These are phyloP conservation scores for Adineta ricciae DNA, from an alignment of 2,888 invertebrate genomes.

Conservation along the genomic window DNA sequence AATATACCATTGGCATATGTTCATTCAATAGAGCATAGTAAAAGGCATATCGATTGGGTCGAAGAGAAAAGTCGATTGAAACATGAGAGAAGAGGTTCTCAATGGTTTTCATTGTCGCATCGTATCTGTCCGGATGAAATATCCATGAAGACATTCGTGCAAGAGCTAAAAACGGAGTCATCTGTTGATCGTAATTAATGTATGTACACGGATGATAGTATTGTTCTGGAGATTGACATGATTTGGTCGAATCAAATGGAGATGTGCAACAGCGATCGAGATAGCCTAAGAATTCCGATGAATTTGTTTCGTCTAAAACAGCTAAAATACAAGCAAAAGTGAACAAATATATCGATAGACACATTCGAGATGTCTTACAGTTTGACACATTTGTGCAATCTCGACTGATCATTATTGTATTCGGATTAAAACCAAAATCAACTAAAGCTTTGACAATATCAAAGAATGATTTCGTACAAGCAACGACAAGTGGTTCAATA, in stretches of 20 bases:
- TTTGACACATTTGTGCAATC: no score
- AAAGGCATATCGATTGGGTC: neutral
- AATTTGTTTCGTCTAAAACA: neutral
- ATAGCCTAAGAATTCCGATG: neutral
- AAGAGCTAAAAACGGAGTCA: neutral
- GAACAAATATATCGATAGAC: neutral
- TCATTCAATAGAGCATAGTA: neutral
- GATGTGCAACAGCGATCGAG: neutral
- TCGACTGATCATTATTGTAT: neutral
- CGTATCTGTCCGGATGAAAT: neutral
- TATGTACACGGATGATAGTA: neutral
- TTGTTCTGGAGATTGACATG: neutral
- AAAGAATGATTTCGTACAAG: neutral
- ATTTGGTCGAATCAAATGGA: neutral
- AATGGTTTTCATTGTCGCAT: neutral
- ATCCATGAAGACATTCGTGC: neutral
- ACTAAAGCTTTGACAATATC: neutral
- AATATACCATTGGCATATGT: slow-evolving; percentile 2
- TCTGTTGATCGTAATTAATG: neutral
- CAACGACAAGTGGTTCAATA: neutral
- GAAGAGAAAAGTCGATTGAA: neutral
- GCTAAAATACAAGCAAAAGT: neutral
- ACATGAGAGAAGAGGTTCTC: neutral
- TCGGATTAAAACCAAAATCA: slow-evolving; percentile 8
- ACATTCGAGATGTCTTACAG: neutral